These are phyloP conservation scores for Drosophila bipectinata DNA, from an alignment of 1,140 invertebrate species.

Conservation along the genomic window DNA sequence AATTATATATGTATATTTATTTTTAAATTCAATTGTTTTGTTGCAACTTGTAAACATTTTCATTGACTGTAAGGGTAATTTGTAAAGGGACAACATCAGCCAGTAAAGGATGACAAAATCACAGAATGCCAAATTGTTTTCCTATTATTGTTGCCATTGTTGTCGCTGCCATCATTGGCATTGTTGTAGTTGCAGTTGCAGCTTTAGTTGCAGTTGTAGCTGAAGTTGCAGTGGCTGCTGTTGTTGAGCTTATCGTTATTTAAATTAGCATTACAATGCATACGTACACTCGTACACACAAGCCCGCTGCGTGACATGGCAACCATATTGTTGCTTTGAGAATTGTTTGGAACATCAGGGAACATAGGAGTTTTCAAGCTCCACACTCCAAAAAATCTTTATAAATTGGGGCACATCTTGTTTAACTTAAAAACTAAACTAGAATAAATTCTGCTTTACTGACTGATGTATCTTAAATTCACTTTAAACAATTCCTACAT, in stretches of 20 bases:
- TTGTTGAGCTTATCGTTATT: constrained; percentile 76
- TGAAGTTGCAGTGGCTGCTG: constrained; percentile 39
- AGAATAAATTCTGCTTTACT: no score
- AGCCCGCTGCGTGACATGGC: constrained; percentile 22
- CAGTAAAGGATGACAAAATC: constrained; percentile 58
- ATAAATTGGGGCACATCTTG: no score
- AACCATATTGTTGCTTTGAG: constrained; percentile 64
- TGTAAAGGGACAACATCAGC: constrained; percentile 34
- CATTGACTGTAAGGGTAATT: background rate
- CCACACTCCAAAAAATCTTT: background rate
- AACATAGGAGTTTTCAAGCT: constrained; percentile 14
- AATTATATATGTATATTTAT: background rate
- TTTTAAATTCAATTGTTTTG: background rate
- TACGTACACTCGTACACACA: background rate
- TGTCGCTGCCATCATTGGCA: constrained; percentile 42
- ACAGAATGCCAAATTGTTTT: constrained; percentile 80
- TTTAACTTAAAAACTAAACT: no score
- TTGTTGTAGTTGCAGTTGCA: constrained; percentile 19
- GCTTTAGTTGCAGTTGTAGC: constrained; percentile 28
- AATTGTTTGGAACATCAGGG: constrained; percentile 30
- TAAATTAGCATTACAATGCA: constrained; percentile 80
- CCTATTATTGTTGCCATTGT: constrained; percentile 77
- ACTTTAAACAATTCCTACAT: no score
- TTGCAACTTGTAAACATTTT: background rate
- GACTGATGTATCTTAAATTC: no score